Conservation (phyloP, 2,113 vertebrate genomes). For the Dryoscopus gambensis region DNA sequence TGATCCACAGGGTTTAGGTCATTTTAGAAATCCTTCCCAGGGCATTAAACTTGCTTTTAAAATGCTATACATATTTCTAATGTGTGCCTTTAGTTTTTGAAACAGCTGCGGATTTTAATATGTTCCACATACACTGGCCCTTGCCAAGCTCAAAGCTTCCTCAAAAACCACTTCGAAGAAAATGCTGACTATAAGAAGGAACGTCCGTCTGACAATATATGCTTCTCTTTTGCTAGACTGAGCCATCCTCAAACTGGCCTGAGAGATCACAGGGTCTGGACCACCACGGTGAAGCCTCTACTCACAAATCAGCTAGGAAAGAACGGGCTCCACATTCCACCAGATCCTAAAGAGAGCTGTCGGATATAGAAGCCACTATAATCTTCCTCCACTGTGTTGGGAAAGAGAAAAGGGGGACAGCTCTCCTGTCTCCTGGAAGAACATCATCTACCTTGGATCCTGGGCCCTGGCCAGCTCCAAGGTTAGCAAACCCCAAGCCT, state of each 20-base stretch:
- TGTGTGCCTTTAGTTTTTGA: neutral
- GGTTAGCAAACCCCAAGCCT: neutral
- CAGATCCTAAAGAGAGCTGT: neutral
- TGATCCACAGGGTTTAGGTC: neutral
- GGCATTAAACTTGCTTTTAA: slow-evolving; percentile 2
- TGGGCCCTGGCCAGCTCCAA: neutral
- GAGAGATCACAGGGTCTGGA: neutral
- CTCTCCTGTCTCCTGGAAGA: neutral
- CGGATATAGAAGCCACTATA: accelerated
- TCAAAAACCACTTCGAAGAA: slow-evolving; percentile 22
- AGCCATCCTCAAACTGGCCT: neutral
- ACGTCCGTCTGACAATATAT: neutral
- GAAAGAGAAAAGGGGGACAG: neutral
- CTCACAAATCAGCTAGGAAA: neutral
- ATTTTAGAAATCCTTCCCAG: slow-evolving; percentile 3
- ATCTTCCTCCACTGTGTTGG: neutral
- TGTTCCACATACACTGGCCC: neutral
- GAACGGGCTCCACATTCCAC: neutral
- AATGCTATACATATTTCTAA: slow-evolving; percentile 38
- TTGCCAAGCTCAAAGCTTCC: slow-evolving; percentile 34
- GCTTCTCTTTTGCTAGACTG: neutral
- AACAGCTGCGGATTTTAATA: slow-evolving; percentile 33
- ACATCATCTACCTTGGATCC: neutral
- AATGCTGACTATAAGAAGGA: slow-evolving; percentile 24
- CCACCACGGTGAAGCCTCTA: neutral